Percentiles rank a stretch among this genome's conserved stretches.
phyloP scores from a whole-genome alignment of 2,113 vertebrate genomes.

The Pituophis catenifer region DNA sequence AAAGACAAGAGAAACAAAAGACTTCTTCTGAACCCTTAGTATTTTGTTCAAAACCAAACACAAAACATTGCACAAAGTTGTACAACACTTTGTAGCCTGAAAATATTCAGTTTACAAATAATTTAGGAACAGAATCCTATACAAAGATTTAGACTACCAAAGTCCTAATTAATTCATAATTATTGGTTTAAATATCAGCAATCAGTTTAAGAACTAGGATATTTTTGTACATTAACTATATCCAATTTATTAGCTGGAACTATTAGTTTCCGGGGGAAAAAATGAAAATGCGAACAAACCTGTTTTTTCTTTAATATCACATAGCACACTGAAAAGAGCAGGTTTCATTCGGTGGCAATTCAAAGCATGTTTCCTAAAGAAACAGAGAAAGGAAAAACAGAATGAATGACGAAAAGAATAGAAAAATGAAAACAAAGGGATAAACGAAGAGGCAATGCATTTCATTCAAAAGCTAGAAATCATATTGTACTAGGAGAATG shows the following conservation, averaged over 20 bases:
- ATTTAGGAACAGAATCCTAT: accelerated
- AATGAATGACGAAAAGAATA: background rate
- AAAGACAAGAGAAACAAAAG: background rate
- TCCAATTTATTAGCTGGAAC: accelerated
- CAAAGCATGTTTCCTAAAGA: constrained; percentile 84
- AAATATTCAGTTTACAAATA: background rate
- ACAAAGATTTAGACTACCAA: background rate
- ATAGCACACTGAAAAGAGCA: constrained; percentile 90
- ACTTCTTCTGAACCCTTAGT: background rate
- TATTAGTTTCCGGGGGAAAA: accelerated
- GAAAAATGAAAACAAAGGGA: background rate
- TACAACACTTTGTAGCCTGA: background rate
- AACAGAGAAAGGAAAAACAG: background rate
- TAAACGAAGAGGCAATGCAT: background rate
- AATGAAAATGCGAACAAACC: constrained; percentile 66
- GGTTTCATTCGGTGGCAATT: constrained; percentile 93
- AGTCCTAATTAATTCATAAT: background rate
- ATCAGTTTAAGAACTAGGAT: background rate
- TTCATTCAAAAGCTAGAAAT: background rate
- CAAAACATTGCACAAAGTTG: background rate
- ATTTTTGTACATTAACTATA: background rate
- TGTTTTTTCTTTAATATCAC: constrained; percentile 93
- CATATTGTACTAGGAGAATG: background rate
- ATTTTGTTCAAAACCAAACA: accelerated
- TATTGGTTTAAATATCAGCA: background rate